Conservation (phyloP, 1,140 invertebrate genomes). For the Hormaphis cornu region DNA sequence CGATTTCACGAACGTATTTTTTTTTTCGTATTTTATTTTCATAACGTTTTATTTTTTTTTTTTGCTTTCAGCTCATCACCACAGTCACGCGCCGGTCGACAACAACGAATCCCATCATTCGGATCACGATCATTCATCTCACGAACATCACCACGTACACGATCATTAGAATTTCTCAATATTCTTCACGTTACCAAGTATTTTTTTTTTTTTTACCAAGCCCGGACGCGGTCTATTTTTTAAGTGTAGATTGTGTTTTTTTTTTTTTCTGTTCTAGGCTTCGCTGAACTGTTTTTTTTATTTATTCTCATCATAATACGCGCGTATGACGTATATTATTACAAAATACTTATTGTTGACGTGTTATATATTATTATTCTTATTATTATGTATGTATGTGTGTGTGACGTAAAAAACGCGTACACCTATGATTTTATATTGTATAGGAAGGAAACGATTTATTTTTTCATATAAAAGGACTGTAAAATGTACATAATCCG, state of each 20-base stretch:
- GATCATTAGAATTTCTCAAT: constrained; percentile 8
- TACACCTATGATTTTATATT: too few species aligned
- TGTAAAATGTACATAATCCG: too few species aligned
- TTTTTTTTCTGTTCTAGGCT: neutral
- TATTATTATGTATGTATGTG: too few species aligned
- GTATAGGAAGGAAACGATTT: too few species aligned
- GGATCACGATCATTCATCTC: constrained; percentile 13
- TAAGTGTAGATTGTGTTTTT: neutral
- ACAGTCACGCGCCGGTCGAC: neutral
- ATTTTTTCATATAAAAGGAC: too few species aligned
- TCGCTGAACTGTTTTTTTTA: neutral
- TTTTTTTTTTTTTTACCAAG: constrained; percentile 1
- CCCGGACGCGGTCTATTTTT: neutral
- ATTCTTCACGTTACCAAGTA: constrained; percentile 3
- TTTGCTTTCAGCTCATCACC: constrained; percentile 17
- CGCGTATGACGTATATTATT: too few species aligned
- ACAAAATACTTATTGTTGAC: too few species aligned
- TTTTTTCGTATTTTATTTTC: too few species aligned
- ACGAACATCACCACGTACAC: neutral
- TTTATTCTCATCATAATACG: neutral
- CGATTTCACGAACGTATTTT: too few species aligned
- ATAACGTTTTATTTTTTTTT: neutral
- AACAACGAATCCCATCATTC: neutral
- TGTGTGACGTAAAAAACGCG: too few species aligned
- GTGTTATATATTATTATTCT: too few species aligned